Conservation (phyloP, 2,113 vertebrate species). For the Gobio gobio region DNA sequence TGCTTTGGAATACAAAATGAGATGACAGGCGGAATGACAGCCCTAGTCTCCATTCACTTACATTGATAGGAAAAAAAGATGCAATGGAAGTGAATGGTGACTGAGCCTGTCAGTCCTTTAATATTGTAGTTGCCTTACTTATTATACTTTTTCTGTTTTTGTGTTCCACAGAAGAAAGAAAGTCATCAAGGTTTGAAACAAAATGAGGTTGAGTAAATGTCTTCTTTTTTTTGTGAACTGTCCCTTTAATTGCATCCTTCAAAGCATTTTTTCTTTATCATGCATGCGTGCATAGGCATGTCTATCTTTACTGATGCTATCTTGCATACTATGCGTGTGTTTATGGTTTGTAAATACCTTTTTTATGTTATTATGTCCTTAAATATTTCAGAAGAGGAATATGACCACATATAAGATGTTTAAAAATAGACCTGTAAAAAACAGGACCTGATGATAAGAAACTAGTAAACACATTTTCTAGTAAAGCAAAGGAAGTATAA, state of each 20-base stretch:
- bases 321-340: background rate
- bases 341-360: background rate
- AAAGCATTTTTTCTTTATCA: background rate
- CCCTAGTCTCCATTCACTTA: background rate
- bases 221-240: background rate
- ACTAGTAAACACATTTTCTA: too few species aligned
- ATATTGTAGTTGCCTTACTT: background rate
- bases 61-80: background rate
- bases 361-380: background rate
- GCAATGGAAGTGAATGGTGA: background rate
- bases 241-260: background rate
- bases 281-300: background rate
- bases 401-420: background rate
- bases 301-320: background rate
- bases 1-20: background rate
- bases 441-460: background rate
- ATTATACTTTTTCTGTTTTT: background rate
- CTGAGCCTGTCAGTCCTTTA: background rate
- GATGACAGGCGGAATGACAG: background rate
- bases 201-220: background rate
- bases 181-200: background rate
- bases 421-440: background rate
- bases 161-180: background rate
- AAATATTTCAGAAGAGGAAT: background rate
- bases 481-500: slow-evolving; percentile 40